A percentile compares a stretch with the other conserved stretches of the same genome.
Evolutionary conservation across 2,113 vertebrate species (phyloP).

Genomic region (Todiramphus saurophagus): DNA sequence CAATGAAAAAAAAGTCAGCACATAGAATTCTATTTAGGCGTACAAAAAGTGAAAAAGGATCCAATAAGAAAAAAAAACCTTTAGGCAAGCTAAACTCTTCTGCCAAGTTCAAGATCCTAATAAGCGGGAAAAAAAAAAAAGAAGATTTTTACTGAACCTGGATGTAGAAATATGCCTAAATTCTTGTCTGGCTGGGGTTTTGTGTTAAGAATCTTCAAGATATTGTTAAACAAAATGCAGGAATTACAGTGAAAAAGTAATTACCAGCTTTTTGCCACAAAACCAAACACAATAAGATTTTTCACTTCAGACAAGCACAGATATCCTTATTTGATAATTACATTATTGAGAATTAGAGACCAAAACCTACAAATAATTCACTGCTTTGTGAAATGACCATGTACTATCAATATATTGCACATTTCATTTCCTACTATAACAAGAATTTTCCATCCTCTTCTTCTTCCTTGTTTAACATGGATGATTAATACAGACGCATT

Average conservation of each 20-base stretch:
- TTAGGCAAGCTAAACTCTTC: not conserved
- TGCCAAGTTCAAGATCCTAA: not conserved
- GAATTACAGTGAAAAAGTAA: not conserved
- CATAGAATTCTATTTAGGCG: not conserved
- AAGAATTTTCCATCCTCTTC: not conserved
- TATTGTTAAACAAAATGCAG: not conserved
- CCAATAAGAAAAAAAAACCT: not conserved
- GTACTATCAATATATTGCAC: not conserved
- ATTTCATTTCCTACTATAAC: not conserved
- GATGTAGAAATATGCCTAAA: not conserved
- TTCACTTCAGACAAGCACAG: not conserved
- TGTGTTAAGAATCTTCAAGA: not conserved
- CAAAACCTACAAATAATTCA: not conserved
- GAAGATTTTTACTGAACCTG: not conserved
- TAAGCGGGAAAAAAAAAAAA: not conserved
- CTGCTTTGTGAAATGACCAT: not conserved
- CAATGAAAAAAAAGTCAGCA: not conserved
- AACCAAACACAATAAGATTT: not conserved
- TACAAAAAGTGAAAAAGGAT: not conserved
- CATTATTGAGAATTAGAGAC: not conserved
- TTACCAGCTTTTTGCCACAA: not conserved
- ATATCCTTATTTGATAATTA: not conserved
- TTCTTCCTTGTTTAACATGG: not conserved
- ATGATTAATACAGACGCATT: not conserved
- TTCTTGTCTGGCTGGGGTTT: not conserved